Evolutionary conservation across 2,113 vertebrate genomes (phyloP), one percentile per base, ranked within the genome.

Genomic region (Chascanopsetta lugubris): DNA sequence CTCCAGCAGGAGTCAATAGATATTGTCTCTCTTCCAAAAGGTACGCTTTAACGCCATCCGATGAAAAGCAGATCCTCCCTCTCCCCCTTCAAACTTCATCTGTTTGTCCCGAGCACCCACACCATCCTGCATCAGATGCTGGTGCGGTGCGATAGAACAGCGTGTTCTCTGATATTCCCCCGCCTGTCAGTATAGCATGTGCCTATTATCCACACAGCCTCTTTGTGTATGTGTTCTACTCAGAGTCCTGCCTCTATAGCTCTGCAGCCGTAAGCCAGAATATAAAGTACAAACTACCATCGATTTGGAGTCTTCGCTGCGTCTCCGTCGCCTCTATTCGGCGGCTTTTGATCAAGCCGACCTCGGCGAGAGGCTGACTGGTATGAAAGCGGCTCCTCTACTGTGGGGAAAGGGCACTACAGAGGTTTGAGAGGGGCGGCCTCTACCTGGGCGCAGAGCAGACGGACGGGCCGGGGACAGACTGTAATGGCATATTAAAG

Each of bases 1-100:
- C 71, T 84, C 63, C 47, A 65, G 57, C 72, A 62, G 68, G 51
- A 89, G 84, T 88, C 84, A 54, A 91, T 89, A 79, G 84, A 72
- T 70, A 72, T 82, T 79, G 80, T 87, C 80, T 87, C 62, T 43
- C 69, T 72, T 83, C 64, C 71, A 73, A 80, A n/a, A 88, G 87
- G 86, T 90, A 71, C 86, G 85, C 87, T 85, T 78, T 83, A 74
- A 86, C 50, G 72, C 45, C 60, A 57, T 36, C 48, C 26, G 75
- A 48, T 38, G 68, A 72, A 74, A 67, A 71, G 48, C 11, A 30
- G 21, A 68, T 83, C 61, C 46, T 88, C 67, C 57, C 61, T 78
- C 26, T 62, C 46, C 26, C 26, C 49, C 22, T 62, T 79, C 67
- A 84, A 49, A 71, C 61, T 68, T 76, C 1, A 11, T 18, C 68